These are phyloP conservation scores for Haemorhous mexicanus DNA, from an alignment of 2,113 vertebrate species.

Conservation along the genomic window DNA sequence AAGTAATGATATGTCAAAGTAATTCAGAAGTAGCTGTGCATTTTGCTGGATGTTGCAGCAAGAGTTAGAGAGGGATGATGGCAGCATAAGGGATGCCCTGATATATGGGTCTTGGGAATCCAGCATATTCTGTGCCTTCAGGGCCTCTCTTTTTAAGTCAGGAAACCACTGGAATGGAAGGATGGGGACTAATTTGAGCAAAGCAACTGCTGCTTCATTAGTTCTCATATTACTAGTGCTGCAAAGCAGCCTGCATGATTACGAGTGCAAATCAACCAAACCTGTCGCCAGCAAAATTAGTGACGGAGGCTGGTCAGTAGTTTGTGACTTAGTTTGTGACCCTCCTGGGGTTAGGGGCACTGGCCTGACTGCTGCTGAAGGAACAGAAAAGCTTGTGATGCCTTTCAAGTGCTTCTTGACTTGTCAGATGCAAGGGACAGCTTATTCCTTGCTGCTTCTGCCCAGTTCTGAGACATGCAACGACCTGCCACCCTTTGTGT, in stretches of 20 bases:
- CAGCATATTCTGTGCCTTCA: not conserved
- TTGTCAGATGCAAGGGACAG: not conserved
- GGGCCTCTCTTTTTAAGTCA: slow-evolving; percentile 22
- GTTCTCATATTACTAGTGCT: not conserved
- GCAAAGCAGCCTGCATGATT: not conserved
- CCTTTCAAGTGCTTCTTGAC: not conserved
- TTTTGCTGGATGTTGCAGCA: not conserved
- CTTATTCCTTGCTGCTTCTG: not conserved
- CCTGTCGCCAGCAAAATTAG: not conserved
- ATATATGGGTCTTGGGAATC: not conserved
- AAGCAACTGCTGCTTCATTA: slow-evolving; percentile 45
- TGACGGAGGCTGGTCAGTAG: not conserved
- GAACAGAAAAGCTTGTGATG: not conserved
- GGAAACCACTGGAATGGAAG: not conserved
- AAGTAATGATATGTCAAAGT: not conserved
- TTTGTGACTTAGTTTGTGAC: not conserved
- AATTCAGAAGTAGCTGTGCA: not conserved
- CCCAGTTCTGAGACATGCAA: not conserved
- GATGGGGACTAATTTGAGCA: slow-evolving; percentile 32
- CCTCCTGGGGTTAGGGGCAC: not conserved
- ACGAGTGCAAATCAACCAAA: slow-evolving; percentile 14
- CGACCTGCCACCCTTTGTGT: not conserved
- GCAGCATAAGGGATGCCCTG: not conserved
- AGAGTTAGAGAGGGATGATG: not conserved
- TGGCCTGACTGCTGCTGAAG: not conserved